Evolutionary conservation across 1,140 invertebrate genomes (phyloP), one percentile per base, ranked within the genome.

Genomic region (Centruroides vittatus): DNA sequence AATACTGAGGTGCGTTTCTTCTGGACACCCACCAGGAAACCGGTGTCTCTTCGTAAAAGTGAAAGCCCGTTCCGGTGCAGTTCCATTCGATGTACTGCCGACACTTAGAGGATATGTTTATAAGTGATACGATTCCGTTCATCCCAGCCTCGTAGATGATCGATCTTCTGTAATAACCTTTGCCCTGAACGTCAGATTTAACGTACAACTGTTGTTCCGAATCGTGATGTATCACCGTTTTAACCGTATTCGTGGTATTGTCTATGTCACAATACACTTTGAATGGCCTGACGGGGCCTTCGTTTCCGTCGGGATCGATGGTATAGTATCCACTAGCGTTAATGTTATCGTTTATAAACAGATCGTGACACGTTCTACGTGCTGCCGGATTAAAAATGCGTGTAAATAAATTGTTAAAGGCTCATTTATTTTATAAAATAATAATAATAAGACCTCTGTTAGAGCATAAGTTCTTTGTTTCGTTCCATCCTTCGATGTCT

Each of bases 141-240:
- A 66, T 61, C 7, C 60, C 62, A 3, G 59, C 48, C 3, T 66
- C 58, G 49, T 68, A 69, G 8, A 69, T 57, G 3, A 69, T 52
- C 0, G 58, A 47, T 47, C 68, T 47, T 35, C 57, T 50, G 51
- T 67, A 69, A 11, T 46, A 58, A 23, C 67, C 66, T 7, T 60
- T 61, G 5, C 61, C 64, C 48, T 67, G 63, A 41, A 35, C 52
- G 12, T 49, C 58, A 1, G 64, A 62, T 1, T 61, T 57, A 13
- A 67, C 67, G 13, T 66, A 70, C 1, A 70, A 61, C 4, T 57
- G 13, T 54, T 57, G 47, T 57, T 70, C 69, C 1, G 68, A 67
- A 52, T 70, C 69, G 48, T 70, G 69, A 49, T 70, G 68, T 8
- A 70, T 52, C 3, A 68, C 55, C 1, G 69, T 69, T 34, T 46